Conservation (phyloP, 2,113 vertebrate genomes). For the Varanus komodoensis region DNA sequence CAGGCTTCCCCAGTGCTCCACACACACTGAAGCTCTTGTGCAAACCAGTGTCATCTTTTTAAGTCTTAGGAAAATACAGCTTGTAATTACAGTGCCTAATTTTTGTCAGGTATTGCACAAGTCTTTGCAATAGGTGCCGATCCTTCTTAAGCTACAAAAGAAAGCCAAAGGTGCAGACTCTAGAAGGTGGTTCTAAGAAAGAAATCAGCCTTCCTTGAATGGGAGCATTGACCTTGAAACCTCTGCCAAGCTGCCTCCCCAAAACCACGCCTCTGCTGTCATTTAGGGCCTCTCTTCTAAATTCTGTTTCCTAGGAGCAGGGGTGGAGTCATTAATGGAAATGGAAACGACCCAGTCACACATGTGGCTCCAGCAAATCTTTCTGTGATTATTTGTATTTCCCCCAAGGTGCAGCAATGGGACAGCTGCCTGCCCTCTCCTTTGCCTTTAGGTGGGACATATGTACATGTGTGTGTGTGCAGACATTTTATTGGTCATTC, state of each 20-base stretch:
- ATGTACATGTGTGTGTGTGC: neutral
- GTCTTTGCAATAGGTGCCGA: neutral
- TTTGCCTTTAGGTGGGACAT: neutral
- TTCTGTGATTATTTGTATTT: neutral
- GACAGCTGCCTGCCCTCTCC: neutral
- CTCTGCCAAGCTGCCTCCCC: neutral
- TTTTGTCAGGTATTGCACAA: neutral
- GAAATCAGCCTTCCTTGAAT: neutral
- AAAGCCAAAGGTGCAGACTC: neutral
- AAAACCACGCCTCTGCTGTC: neutral
- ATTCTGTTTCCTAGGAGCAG: neutral
- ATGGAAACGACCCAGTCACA: neutral
- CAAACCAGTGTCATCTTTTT: neutral
- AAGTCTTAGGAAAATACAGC: neutral
- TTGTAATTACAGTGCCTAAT: neutral
- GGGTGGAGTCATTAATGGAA: neutral
- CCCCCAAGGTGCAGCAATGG: neutral
- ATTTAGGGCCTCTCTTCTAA: neutral
- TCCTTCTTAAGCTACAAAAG: rapidly evolving
- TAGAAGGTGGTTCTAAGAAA: neutral
- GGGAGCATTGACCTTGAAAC: neutral
- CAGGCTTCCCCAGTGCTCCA: neutral
- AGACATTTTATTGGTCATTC: neutral
- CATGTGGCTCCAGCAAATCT: neutral
- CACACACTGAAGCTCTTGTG: neutral